Conservation (phyloP, 2,888 invertebrate genomes). For the Rhodophaea formosa region DNA sequence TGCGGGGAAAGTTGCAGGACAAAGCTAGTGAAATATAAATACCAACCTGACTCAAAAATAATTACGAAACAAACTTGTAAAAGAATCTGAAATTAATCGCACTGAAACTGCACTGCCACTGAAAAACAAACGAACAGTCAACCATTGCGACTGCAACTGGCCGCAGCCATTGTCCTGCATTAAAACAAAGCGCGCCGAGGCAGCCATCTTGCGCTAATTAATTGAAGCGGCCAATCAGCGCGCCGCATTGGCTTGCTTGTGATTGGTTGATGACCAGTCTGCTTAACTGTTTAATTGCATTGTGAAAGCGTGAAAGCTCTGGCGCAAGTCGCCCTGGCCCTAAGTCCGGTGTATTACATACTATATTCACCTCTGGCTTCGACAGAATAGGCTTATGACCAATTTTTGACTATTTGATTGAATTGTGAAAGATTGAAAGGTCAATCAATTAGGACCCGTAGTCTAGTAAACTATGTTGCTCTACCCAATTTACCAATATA, state of each 20-base stretch:
- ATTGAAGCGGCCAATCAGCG: slow-evolving; percentile 7
- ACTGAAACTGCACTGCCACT: slow-evolving; percentile 48
- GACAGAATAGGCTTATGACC: too few relatives aligned
- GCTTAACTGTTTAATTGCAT: slow-evolving; percentile 48
- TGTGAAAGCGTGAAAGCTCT: background rate
- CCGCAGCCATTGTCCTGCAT: background rate
- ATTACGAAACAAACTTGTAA: background rate
- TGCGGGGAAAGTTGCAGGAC: too few relatives aligned
- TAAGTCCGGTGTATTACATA: background rate
- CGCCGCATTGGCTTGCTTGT: background rate
- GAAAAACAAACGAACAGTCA: slow-evolving; percentile 31
- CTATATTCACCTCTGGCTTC: too few relatives aligned
- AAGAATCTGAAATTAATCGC: slow-evolving; percentile 30
- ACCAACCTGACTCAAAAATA: background rate
- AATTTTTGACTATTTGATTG: too few relatives aligned
- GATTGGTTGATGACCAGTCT: slow-evolving; percentile 12
- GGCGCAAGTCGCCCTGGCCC: background rate
- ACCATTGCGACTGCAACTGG: slow-evolving; percentile 21
- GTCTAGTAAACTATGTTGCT: too few relatives aligned
- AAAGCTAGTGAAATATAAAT: too few relatives aligned
- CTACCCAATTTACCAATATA: too few relatives aligned
- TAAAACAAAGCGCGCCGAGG: slow-evolving; percentile 5
- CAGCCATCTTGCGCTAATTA: slow-evolving; percentile 14
- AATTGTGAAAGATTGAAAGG: too few relatives aligned
- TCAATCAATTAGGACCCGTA: too few relatives aligned